Evolutionary conservation across 2,888 invertebrate genomes (phyloP).

Genomic region (Scaptomyza reducta): DNA sequence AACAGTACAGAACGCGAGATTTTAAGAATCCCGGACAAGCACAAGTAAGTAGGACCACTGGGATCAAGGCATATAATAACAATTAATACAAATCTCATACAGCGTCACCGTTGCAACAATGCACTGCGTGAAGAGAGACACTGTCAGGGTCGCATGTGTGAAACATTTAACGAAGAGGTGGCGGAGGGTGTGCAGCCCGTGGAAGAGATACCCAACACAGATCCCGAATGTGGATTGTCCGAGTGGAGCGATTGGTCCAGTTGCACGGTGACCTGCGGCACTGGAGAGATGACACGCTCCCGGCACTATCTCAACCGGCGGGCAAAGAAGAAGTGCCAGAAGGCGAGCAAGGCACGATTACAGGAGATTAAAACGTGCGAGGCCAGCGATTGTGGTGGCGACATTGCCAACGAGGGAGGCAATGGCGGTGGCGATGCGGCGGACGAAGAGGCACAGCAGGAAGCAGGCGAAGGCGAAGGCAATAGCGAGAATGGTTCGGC

Average conservation of each 20-base stretch:
- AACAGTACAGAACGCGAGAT: slow-evolving; percentile 81
- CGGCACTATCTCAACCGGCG: slow-evolving; percentile 87
- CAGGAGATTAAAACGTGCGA: slow-evolving; percentile 85
- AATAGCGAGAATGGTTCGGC: slow-evolving; percentile 45
- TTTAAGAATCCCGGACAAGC: slow-evolving; percentile 81
- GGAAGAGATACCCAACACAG: slow-evolving; percentile 60
- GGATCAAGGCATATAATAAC: too few relatives aligned
- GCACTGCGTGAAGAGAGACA: slow-evolving; percentile 81
- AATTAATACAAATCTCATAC: neutral
- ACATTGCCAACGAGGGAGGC: slow-evolving; percentile 62
- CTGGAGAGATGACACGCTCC: slow-evolving; percentile 89
- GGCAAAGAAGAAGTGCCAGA: slow-evolving; percentile 87
- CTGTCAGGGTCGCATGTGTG: slow-evolving; percentile 83
- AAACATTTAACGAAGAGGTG: slow-evolving; percentile 77
- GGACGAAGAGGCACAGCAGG: slow-evolving; percentile 25
- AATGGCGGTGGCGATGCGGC: slow-evolving; percentile 13
- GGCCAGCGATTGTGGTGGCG: slow-evolving; percentile 82
- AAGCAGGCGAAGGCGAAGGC: slow-evolving; percentile 38
- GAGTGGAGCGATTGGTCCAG: slow-evolving; percentile 92
- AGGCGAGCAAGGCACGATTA: slow-evolving; percentile 83
- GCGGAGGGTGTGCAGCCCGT: slow-evolving; percentile 55
- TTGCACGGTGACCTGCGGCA: slow-evolving; percentile 90
- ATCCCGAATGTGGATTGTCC: slow-evolving; percentile 88
- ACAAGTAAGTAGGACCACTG: slow-evolving; percentile 33
- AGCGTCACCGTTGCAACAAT: slow-evolving; percentile 78